Evolutionary conservation across 2,888 invertebrate genomes (phyloP), one percentile per base, ranked within the genome.

Genomic region (Cephus nigrinus): DNA sequence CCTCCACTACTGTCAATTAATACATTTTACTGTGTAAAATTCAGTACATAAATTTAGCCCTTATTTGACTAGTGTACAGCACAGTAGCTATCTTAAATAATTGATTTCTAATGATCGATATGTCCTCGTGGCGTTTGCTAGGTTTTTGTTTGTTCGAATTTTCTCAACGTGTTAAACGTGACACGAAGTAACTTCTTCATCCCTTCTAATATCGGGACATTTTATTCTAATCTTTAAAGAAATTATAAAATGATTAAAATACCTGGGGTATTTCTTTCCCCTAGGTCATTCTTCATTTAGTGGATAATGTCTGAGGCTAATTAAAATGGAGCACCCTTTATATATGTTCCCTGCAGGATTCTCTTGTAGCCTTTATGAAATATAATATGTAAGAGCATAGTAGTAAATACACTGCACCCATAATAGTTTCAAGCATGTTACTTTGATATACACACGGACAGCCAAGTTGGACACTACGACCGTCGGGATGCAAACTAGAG

Each of bases 91-190:
- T 12, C 12, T 35, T 35, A 35, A 35, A 35, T 81, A 80, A 81
- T 82, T 79, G 79, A 81, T 81, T 82, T 75, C 75, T 79, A 79
- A 73, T 76, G 68, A 78, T 80, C 80, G 76, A 74, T 69, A 55
- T 78, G 73, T 76, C 76, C 76, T 78, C 80, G 32, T 71, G 71
- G 78, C 73, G 72, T 68, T 80, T 72, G 71, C 75, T 69, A 75
- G 36, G 40, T 36, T 71, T 74, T 73, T 74, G 15, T 69, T 74
- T 68, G 75, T 73, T 77, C 75, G 77, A 75, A 73, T 79, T 77
- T 75, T 72, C 69, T 74, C 33, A 75, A 73, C 69, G 76, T 68
- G 30, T 75, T 55, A 31, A 72, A 30, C 40, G 69, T 76, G 36
- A 72, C 2, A 73, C 69, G 72, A 40, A 40, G 9, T 40, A 23